Evolutionary conservation across 2,113 vertebrate species (phyloP).

Genomic region (Cynocephalus volans): DNA sequence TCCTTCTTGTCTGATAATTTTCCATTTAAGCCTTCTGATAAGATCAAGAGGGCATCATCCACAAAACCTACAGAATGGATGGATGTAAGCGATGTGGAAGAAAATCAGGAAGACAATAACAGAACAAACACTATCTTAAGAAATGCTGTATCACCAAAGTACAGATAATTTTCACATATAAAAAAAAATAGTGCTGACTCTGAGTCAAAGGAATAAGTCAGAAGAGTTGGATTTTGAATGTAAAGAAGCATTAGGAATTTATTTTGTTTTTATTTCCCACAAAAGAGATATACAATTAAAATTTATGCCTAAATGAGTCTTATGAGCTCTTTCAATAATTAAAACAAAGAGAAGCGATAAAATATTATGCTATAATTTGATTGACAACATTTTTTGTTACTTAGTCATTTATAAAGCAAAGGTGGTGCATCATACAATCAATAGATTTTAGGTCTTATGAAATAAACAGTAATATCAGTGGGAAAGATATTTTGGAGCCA

Average conservation of each 20-base stretch:
- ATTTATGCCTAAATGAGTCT: neutral
- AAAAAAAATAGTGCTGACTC: neutral
- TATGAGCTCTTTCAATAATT: neutral
- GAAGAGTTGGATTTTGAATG: neutral
- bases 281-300: neutral
- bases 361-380: neutral
- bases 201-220: neutral
- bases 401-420: neutral
- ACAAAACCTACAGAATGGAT: neutral
- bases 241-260: neutral
- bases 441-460: neutral
- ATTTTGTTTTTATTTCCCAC: neutral
- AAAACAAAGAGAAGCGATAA: neutral
- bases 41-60: neutral
- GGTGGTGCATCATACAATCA: neutral
- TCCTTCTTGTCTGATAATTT: neutral
- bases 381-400: neutral
- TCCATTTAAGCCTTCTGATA: neutral
- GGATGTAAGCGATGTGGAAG: neutral
- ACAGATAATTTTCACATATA: neutral
- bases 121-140: constrained; percentile 55
- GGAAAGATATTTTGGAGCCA: neutral
- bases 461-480: neutral
- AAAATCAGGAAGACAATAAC: neutral
- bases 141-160: neutral